Evolutionary conservation across 2,797 vertebrate genomes (phyloP), one percentile per base, ranked within the genome.

Genomic region (Enteromius viviparus): DNA sequence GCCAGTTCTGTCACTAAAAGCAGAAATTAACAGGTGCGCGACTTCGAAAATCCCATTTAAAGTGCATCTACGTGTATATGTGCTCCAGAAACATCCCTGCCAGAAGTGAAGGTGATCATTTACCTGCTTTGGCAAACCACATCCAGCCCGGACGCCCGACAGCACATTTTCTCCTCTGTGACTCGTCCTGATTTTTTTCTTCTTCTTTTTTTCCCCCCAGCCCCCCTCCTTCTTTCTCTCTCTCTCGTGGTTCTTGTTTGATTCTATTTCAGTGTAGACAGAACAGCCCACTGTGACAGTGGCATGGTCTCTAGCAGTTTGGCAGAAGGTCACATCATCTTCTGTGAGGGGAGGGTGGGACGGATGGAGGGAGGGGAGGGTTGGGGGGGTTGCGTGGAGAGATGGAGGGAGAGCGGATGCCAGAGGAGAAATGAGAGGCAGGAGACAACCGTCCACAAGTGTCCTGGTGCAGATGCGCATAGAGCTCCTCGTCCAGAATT

Each of bases 281-380:
- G 92, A 91, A 90, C 88, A 90, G 89, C 91, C 91, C 86, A 92
- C 92, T 93, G 94, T 85, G 94, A 91, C 87, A 88, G 92, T 90
- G 93, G 93, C 93, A 94, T 93, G 93, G 80, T 92, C 93, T 94
- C 93, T 92, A 93, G 93, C 93, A 93, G 92, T 95, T 94, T 94
- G 93, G 94, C 94, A 94, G 94, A 95, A 95, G 95, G 95, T 95
- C 95, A 95, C 94, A 94, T 94, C 93, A 93, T 93, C 92, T 89
- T 86, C 85, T 74, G 85, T 62, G 81, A 85, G 66, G 86, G 86
- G 85, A 85, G 84, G 86, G 85, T 82, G 79, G 85, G 82, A 81
- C 42, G 68, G 60, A 32, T 72, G 32, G 65, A 77, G 81, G 45
- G 76, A 15, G 81, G 62, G 49, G 68, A 42, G 17, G 34, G 81